These are phyloP conservation scores for Clunio marinus DNA, from an alignment of 2,888 invertebrate genomes.

Conservation along the genomic window DNA sequence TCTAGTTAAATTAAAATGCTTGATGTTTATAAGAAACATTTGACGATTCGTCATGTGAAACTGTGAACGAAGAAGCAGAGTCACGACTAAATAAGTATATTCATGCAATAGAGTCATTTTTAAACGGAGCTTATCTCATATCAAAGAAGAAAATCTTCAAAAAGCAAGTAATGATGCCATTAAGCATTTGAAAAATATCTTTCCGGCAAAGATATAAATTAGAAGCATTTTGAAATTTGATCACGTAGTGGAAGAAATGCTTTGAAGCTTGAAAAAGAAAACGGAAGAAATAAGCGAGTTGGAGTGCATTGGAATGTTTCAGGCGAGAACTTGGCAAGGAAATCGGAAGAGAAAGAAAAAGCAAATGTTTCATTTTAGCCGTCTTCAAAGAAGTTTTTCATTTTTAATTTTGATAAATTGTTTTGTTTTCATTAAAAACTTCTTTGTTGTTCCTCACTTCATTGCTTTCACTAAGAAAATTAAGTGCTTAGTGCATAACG, in stretches of 20 bases:
- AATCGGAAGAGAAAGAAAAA: constrained; percentile 14
- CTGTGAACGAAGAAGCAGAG: no score
- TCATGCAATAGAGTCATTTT: constrained; percentile 36
- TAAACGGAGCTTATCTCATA: constrained; percentile 32
- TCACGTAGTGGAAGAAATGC: constrained; percentile 30
- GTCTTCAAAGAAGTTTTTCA: constrained; percentile 3
- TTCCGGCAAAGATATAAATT: constrained; percentile 39
- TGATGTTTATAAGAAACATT: neutral
- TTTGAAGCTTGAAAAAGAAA: constrained; percentile 9
- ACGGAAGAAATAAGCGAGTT: neutral
- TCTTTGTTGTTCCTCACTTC: neutral
- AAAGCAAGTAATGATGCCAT: constrained; percentile 36
- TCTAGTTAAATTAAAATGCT: neutral
- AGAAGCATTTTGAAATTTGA: constrained; percentile 38
- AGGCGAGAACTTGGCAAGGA: neutral
- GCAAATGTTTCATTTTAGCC: neutral
- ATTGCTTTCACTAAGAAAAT: no score
- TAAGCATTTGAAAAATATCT: constrained; percentile 39
- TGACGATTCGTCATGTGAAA: no score
- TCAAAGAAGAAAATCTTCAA: constrained; percentile 24
- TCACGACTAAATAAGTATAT: neutral
- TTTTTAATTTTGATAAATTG: constrained; percentile 20
- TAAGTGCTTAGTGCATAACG: no score
- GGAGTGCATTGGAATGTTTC: neutral
- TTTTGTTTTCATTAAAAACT: constrained; percentile 1